Conservation (phyloP, 2,797 vertebrate species). For the Molothrus ater region DNA sequence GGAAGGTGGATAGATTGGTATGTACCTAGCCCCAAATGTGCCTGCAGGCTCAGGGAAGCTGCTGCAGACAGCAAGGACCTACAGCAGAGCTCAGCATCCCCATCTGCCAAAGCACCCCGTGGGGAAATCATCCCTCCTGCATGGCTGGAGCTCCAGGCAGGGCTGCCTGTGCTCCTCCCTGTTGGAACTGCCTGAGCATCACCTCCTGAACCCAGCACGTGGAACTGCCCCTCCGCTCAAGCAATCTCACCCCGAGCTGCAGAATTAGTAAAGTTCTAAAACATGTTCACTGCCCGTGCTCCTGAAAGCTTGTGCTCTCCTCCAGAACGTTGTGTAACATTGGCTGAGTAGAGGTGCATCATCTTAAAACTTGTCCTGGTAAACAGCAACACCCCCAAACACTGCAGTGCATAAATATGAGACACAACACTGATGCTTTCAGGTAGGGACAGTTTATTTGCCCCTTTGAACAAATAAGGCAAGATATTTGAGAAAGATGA, state of each 20-base stretch:
- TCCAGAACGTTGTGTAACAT: fast-evolving
- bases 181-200: not conserved
- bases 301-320: not conserved
- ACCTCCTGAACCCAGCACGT: fast-evolving
- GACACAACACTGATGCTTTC: not conserved
- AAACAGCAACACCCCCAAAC: not conserved
- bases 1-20: not conserved
- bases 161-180: not conserved
- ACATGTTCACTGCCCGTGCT: not conserved
- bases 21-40: not conserved
- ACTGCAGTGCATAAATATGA: not conserved
- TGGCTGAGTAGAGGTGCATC: not conserved
- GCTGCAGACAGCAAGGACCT: not conserved
- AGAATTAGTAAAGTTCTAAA: not conserved
- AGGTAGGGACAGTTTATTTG: constrained; percentile 73
- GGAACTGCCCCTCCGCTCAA: not conserved
- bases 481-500: constrained; percentile 38
- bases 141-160: not conserved
- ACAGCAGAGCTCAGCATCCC: not conserved
- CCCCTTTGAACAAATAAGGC: constrained; percentile 68
- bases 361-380: not conserved
- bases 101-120: not conserved
- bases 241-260: not conserved
- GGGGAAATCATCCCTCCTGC: not conserved
- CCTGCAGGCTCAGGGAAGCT: not conserved